Evolutionary conservation across 1,140 invertebrate genomes (phyloP), one percentile per base, ranked within the genome.

Genomic region (Musca domestica): DNA sequence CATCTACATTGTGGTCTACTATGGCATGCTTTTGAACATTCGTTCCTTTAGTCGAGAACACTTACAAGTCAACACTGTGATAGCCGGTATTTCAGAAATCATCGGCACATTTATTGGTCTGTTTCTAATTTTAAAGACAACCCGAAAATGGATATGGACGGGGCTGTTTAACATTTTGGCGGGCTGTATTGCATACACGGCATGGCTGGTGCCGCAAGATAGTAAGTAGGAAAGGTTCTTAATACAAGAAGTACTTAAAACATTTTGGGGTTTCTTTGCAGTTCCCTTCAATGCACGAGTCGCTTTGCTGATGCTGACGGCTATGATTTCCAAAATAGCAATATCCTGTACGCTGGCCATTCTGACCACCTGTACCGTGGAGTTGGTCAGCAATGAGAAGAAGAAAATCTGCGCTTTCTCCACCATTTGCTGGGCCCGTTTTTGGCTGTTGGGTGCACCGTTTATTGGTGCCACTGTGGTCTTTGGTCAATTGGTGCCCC

Each of bases 21-120:
- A 83, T 66, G 82, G 82, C 23, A 81, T 82, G 69, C 70, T 83
- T 51, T 71, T 83, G 3, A 83, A 83, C 41, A 83, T 83, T 46
- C 80, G 81, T 41, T 78, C 81, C 27, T 83, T 83, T 70, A 82
- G 81, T 54, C 77, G 82, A 4, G 75, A 81, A 27, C 78, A 82
- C 69, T 68, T 83, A 12, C 78, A 77, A 56, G 71, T 78, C 6
- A 83, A 81, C 63, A 83, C 82, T 14, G 78, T 78, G 5, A 56
- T 83, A 4, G 74, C 74, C 27, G 82, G 82, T 25, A 67, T 76
- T 22, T 74, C 76, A 63, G 83, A 83, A 67, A 77, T 83, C 65
- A 71, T 79, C 47, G 83, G 83, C 64, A 80, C 79, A 5, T 77
- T 83, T 61, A 67, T 82, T 64, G 83, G 83, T 1, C 77, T 83